Conservation (phyloP, 2,888 invertebrate genomes). For the Philaethria dido region DNA sequence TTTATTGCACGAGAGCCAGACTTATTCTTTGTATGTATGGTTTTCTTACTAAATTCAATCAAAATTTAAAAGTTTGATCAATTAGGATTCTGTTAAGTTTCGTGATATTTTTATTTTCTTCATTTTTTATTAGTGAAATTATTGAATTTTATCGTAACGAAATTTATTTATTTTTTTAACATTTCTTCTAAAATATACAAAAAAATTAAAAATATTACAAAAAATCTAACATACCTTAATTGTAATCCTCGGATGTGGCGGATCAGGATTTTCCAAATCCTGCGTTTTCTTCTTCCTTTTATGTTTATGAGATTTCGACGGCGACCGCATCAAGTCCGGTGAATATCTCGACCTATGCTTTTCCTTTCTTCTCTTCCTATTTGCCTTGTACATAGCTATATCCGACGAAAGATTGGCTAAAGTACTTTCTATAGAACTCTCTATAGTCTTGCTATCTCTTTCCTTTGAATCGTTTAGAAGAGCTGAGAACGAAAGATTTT, state of each 20-base stretch:
- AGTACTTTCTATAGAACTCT: slow-evolving; percentile 76
- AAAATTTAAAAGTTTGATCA: too few relatives aligned
- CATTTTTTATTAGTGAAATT: background rate
- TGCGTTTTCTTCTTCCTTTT: slow-evolving; percentile 92
- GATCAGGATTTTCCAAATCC: slow-evolving; percentile 82
- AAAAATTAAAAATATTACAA: too few relatives aligned
- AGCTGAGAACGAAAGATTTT: slow-evolving; percentile 79
- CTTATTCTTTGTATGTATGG: too few relatives aligned
- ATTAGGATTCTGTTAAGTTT: too few relatives aligned
- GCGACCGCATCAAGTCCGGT: slow-evolving; percentile 86
- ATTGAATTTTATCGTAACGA: too few relatives aligned
- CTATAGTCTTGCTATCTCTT: slow-evolving; percentile 74
- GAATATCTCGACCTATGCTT: slow-evolving; percentile 90
- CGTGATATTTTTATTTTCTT: background rate
- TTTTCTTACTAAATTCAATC: too few relatives aligned
- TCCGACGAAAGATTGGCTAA: slow-evolving; percentile 77
- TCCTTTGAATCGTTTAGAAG: slow-evolving; percentile 72
- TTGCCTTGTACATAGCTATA: slow-evolving; percentile 83
- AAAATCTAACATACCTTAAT: slow-evolving; percentile 85
- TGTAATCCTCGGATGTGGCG: slow-evolving; percentile 89
- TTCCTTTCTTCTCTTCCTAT: slow-evolving; percentile 88
- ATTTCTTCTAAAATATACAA: background rate
- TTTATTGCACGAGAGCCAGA: too few relatives aligned
- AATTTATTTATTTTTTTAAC: background rate
- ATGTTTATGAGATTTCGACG: slow-evolving; percentile 90